Base-by-base conservation (phyloP, 2,113 vertebrate species). In the Gopherus evgoodei region DNA sequence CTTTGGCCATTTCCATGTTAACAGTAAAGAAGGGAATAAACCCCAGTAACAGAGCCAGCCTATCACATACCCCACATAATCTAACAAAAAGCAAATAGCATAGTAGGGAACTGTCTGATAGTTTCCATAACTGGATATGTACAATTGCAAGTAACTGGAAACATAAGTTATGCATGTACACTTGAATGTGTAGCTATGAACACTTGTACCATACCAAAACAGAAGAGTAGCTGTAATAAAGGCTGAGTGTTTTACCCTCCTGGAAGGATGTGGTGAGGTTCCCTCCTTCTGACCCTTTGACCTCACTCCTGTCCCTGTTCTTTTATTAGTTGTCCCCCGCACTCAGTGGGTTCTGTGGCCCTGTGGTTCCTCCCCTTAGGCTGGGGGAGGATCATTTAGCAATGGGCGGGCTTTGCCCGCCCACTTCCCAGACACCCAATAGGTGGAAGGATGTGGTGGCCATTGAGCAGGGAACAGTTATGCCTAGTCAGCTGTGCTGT, bases 191-290 rank as follows among this genome's bases (percentile, higher is more conserved):
- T 42, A 59, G 44, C 49, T 4, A 53, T 24, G 80, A 35, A 14
- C 50, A 87, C 47, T 42, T 81, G 0, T 22, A 1, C n/a, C 44
- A 19, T 17, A 5, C 11, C 47, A 44, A 29, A 44, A n/a, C 2
- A 57, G 44, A 12, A 91, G 79, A 84, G 1, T 4, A 24, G 21
- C 5, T 90, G 47, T 24, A n/a, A 11, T 24, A 19, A 13, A 44
- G 8, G 27, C 22, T 78, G 53, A 72, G 11, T 69, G 16, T 21
- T 54, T 24, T 16, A 2, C 31, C 0, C 13, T 72, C 11, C 25
- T 76, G 11, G n/a, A 76, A 76, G 78, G 24, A 59, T 5, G 1
- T 0, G 0, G 4, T 42, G 44, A n/a, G n/a, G n/a, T n/a, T n/a
- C n/a, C n/a, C n/a, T n/a, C n/a, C n/a, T n/a, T n/a, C n/a, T n/a